These are phyloP conservation scores for Dastarcus helophoroides DNA, from an alignment of 2,888 invertebrate genomes.

Conservation along the genomic window DNA sequence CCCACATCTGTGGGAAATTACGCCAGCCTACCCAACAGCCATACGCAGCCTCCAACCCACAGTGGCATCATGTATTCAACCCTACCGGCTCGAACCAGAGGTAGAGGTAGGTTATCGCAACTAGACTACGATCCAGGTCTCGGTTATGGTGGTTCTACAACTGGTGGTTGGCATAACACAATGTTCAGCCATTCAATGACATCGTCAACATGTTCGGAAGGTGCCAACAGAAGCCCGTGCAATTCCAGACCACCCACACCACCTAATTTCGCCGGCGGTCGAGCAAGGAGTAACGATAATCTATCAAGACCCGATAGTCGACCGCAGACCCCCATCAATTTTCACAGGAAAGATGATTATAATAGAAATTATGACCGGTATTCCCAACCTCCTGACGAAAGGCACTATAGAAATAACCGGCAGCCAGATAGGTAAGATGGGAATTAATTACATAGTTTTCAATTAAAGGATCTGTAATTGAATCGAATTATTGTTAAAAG, in stretches of 20 bases:
- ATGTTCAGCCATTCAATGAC: conserved; percentile 41
- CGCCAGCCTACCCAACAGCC: conserved; percentile 19
- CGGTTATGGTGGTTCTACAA: conserved; percentile 9
- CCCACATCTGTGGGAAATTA: conserved; percentile 4
- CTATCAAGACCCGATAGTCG: conserved; percentile 14
- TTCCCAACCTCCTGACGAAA: conserved; percentile 6
- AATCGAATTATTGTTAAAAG: too few species aligned
- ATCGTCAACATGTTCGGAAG: too few species aligned
- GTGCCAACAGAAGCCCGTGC: conserved; percentile 23
- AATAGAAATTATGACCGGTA: conserved; percentile 6
- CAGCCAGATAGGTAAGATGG: too few species aligned
- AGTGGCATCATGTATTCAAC: too few species aligned
- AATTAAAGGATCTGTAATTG: too few species aligned
- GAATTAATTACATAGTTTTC: too few species aligned
- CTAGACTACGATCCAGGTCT: conserved; percentile 18
- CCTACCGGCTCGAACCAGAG: conserved; percentile 42
- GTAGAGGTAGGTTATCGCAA: conserved; percentile 47
- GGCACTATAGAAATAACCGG: conserved; percentile 4
- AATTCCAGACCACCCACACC: conserved; percentile 33
- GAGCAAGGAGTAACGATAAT: conserved; percentile 24
- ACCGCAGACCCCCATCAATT: conserved; percentile 8
- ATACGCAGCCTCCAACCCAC: too few species aligned
- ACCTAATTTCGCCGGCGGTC: conserved; percentile 10
- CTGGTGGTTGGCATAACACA: conserved; percentile 26
- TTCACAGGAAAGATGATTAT: conserved; percentile 8